Conservation (phyloP, 1,140 invertebrate genomes). For the Rhynchophorus ferrugineus region DNA sequence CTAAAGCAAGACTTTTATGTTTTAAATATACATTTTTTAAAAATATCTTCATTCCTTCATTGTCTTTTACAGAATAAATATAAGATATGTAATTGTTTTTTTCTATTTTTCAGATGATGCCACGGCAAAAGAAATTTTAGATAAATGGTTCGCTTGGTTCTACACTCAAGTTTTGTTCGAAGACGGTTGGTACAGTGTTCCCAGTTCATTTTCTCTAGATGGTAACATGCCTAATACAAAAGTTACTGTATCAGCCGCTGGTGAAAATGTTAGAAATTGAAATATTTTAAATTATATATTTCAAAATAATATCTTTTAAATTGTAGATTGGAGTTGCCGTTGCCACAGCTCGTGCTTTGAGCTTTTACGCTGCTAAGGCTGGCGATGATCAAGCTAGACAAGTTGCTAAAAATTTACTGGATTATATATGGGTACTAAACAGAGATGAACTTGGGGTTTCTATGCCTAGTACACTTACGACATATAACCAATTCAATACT, state of each 20-base stretch:
- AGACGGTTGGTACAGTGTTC: no score
- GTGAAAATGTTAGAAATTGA: no score
- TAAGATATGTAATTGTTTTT: no score
- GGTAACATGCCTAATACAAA: no score
- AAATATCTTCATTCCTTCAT: no score
- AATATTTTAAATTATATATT: no score
- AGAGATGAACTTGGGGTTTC: background rate
- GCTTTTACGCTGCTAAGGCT: slow-evolving; percentile 14
- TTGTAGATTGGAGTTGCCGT: slow-evolving; percentile 8
- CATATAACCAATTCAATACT: no score
- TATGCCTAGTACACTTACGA: background rate
- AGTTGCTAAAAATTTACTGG: slow-evolving; percentile 11
- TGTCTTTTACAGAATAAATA: no score
- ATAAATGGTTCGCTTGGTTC: slow-evolving; percentile 18
- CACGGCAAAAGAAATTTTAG: slow-evolving; percentile 11
- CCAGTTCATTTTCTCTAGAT: background rate
- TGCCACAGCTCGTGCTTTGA: slow-evolving; percentile 5
- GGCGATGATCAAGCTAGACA: slow-evolving; percentile 5
- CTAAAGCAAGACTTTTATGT: no score
- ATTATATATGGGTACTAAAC: slow-evolving; percentile 4
- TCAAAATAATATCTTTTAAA: no score
- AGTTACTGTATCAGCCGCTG: no score
- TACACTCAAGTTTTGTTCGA: slow-evolving; percentile 1
- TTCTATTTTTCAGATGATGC: slow-evolving; percentile 11
- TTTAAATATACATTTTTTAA: no score